These are phyloP conservation scores for Nycticryphes semicollaris DNA, from an alignment of 2,113 vertebrate genomes.

Conservation along the genomic window DNA sequence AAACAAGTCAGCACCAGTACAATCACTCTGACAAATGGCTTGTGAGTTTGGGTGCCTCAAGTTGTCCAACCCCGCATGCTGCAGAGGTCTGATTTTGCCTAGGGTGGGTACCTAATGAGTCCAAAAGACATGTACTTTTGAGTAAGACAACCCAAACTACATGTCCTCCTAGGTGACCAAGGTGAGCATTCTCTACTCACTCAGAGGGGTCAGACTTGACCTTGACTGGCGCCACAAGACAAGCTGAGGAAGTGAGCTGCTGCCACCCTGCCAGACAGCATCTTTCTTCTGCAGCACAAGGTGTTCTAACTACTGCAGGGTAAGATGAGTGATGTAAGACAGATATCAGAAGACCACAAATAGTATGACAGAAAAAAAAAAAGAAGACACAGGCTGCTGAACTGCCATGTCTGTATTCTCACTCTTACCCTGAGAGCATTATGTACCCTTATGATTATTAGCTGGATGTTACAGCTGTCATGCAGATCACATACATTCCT, in stretches of 20 bases:
- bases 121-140: neutral
- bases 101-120: neutral
- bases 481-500: neutral
- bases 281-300: neutral
- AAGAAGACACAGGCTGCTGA: neutral
- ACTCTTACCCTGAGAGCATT: neutral
- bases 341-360: neutral
- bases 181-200: accelerated
- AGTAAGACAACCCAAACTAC: accelerated
- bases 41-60: neutral
- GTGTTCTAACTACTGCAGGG: neutral
- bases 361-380: neutral
- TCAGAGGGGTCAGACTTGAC: neutral
- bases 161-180: neutral
- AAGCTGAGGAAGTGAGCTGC: neutral
- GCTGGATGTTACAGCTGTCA: neutral
- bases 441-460: neutral
- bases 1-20: neutral
- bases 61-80: neutral
- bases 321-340: neutral
- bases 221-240: neutral
- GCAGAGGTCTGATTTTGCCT: neutral
- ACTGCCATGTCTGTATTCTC: accelerated
- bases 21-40: neutral
- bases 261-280: neutral